These are phyloP conservation scores for Ictalurus furcatus DNA, from an alignment of 2,113 vertebrate species.

Conservation along the genomic window DNA sequence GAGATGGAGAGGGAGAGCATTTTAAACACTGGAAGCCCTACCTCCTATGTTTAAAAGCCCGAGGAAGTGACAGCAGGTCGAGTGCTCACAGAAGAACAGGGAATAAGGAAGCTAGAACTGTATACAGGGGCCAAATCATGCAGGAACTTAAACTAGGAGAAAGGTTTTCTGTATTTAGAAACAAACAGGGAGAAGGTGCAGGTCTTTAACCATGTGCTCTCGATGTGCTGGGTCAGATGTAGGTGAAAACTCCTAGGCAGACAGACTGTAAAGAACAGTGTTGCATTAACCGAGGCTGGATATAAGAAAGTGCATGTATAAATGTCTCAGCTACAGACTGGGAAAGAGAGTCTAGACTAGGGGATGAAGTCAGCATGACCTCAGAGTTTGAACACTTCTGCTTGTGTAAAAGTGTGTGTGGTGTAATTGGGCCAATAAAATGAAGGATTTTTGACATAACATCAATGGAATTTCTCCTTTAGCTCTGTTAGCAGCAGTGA, in stretches of 20 bases:
- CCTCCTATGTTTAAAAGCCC: not conserved
- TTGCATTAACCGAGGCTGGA: not conserved
- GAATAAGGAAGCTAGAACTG: not conserved
- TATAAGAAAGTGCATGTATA: not conserved
- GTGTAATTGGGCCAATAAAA: not conserved
- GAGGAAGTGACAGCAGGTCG: not conserved
- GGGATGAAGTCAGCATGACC: not conserved
- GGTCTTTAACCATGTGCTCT: not conserved
- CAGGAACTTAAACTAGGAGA: not conserved
- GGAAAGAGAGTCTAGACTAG: too few relatives aligned
- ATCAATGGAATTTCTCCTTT: not conserved
- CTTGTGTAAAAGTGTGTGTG: not conserved
- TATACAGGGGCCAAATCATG: not conserved
- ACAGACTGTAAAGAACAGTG: not conserved
- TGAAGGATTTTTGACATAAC: not conserved
- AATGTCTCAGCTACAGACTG: not conserved
- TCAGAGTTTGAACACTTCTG: not conserved
- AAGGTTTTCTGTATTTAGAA: not conserved
- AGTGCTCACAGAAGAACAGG: not conserved
- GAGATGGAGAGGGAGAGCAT: not conserved
- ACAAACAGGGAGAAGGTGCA: not conserved
- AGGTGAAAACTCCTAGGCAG: not conserved
- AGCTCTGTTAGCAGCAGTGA: not conserved
- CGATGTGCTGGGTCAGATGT: not conserved
- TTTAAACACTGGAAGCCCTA: not conserved